Percentiles rank a stretch among this genome's conserved stretches.
phyloP scores from a whole-genome alignment of 2,888 invertebrate genomes.

The Tolmerus cingulatus region DNA sequence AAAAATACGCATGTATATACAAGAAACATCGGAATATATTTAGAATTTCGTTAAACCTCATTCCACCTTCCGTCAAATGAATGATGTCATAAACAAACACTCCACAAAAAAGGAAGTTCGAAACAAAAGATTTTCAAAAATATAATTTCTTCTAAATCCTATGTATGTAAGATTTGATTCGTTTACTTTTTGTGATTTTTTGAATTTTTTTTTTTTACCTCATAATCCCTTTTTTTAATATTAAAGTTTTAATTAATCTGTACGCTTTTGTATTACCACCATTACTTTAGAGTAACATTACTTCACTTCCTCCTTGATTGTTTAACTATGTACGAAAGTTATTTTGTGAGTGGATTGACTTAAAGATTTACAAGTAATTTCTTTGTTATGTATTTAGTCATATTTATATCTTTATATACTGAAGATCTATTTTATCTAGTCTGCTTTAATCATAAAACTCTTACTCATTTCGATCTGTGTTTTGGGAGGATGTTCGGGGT shows the following conservation, averaged over 20 bases:
- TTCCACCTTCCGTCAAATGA: background rate
- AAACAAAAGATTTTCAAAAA: conserved; percentile 25
- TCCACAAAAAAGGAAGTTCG: conserved; percentile 2
- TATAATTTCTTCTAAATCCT: conserved; percentile 37
- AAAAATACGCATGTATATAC: conserved; percentile 4
- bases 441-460: background rate
- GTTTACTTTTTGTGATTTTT: conserved; percentile 36
- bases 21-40: conserved; percentile 19
- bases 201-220: conserved; percentile 20
- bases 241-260: conserved; percentile 35
- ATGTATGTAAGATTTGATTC: conserved; percentile 39
- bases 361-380: conserved; percentile 34
- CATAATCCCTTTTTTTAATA: conserved; percentile 7
- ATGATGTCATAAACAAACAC: background rate
- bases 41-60: conserved; percentile 6
- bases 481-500: background rate
- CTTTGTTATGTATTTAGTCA: conserved; percentile 12
- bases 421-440: background rate
- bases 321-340: conserved; percentile 43
- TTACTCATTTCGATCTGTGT: conserved; percentile 2
- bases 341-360: conserved; percentile 26
- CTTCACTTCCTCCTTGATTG: conserved; percentile 38
- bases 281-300: background rate
- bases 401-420: conserved; percentile 40
- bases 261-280: background rate